Base-by-base conservation (phyloP, 2,797 vertebrate species). In the Xiphophorus birchmanni region DNA sequence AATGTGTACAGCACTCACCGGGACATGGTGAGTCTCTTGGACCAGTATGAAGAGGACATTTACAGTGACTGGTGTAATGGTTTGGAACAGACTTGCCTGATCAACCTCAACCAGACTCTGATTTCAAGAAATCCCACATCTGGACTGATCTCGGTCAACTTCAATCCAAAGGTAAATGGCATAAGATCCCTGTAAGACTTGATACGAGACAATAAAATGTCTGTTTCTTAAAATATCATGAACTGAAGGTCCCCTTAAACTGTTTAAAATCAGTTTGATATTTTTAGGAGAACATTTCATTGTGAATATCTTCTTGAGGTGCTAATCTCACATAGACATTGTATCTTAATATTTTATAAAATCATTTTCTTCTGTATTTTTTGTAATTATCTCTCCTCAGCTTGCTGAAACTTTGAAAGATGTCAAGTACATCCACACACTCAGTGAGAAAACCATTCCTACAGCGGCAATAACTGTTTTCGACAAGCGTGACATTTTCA, bases 41-140 rank as follows among this genome's bases (percentile, higher is more conserved):
- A 95, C 47, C 89, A 93, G 7, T 96, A 95, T 89, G 95, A 97
- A 87, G 91, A 94, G 63, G 74, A 78, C 18, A 83, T 96, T 74
- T 96, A 94, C 82, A 90, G 91, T 35, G 90, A 96, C 71, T 98
- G 95, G 96, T 94, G 96, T 87, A 83, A 86, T 73, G 86, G 91
- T 11, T 92, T 97, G 84, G 93, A 96, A 82, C 83, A 95, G 80
- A 85, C 92, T 69, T 97, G 95, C 86, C 92, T 93, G 73, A 95
- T 97, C 81, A 97, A 95, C 93, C 93, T 97, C 88, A 95, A 96
- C 78, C 95, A 96, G 87, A 92, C 95, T 8, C 93, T 98, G 73
- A 87, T 97, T 86, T 95, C 87, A 72, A 83, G 84, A 90, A 94
- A 94, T 87, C 58, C 67, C n/a, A 23, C 89, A 78, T 94, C 95